A percentile compares a stretch with the other conserved stretches of the same genome.
phyloP scores from a whole-genome alignment of 2,113 vertebrate species.

The human (Homo sapiens) region DNA sequence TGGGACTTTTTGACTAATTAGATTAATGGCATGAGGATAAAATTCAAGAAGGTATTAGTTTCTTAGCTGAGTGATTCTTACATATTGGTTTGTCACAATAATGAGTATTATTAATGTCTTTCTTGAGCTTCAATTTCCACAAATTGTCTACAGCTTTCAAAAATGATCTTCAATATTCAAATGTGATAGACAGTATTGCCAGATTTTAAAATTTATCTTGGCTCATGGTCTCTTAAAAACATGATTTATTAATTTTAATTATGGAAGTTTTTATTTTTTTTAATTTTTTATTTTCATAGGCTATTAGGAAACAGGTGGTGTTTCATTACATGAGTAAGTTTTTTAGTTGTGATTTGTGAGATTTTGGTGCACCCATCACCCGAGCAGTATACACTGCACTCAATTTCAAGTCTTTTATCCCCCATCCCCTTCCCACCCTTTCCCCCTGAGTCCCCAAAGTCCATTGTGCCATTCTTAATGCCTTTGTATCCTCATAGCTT shows the following conservation, averaged over 20 bases:
- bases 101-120: neutral
- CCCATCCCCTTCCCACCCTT: no score
- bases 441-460: no score
- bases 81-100: neutral
- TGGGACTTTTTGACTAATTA: neutral
- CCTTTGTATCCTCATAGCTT: no score
- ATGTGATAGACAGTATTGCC: neutral
- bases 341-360: no score
- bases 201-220: neutral
- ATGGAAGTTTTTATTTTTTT: neutral
- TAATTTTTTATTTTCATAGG: no score
- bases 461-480: no score
- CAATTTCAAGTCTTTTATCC: no score
- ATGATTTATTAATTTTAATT: neutral
- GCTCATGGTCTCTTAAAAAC: neutral
- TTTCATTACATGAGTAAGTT: no score
- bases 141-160: neutral
- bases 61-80: neutral
- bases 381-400: no score
- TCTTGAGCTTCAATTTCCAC: neutral
- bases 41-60: neutral
- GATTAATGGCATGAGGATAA: neutral
- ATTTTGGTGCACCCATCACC: no score
- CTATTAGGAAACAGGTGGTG: no score
- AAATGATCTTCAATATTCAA: neutral